phyloP scores from a whole-genome alignment of 2,888 invertebrate genomes.

The Synergus umbraculus region DNA sequence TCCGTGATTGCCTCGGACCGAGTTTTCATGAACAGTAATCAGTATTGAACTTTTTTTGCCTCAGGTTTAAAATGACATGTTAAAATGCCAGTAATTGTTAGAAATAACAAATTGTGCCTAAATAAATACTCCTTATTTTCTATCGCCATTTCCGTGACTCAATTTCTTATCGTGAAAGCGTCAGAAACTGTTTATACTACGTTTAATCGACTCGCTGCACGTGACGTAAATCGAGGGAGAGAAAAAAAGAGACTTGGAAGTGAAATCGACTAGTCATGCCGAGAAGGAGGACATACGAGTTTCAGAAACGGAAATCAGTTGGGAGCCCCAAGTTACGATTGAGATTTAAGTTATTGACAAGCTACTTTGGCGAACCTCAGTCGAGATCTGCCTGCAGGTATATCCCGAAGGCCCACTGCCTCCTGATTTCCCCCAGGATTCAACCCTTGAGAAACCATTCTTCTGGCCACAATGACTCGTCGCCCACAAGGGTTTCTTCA shows the following conservation, averaged over 20 bases:
- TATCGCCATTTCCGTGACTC: not conserved
- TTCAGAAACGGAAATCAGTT: slow-evolving; percentile 70
- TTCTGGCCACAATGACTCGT: slow-evolving; percentile 75
- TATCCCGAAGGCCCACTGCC: slow-evolving; percentile 73
- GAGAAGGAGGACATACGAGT: slow-evolving; percentile 56
- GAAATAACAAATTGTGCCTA: not conserved
- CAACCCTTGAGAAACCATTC: slow-evolving; percentile 75
- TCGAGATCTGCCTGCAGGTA: slow-evolving; percentile 68
- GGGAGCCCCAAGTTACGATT: slow-evolving; percentile 75
- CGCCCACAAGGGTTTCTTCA: slow-evolving; percentile 61
- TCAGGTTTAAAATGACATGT: not conserved
- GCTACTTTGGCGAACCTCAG: slow-evolving; percentile 74
- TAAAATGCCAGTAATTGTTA: not conserved
- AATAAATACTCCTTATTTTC: not conserved
- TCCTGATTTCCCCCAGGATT: slow-evolving; percentile 76
- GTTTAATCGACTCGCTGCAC: slow-evolving; percentile 33
- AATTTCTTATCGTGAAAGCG: not conserved
- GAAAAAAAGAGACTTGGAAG: slow-evolving; percentile 29
- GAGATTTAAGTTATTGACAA: slow-evolving; percentile 78
- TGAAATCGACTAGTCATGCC: slow-evolving; percentile 40
- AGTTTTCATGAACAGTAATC: slow-evolving; percentile 4
- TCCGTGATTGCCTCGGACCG: not conserved
- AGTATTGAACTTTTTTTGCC: not conserved
- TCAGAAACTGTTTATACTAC: slow-evolving; percentile 19
- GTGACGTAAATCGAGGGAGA: slow-evolving; percentile 39